These are phyloP conservation scores for Drosophila nigromelanica DNA, from an alignment of 1,140 invertebrate genomes.

Conservation along the genomic window DNA sequence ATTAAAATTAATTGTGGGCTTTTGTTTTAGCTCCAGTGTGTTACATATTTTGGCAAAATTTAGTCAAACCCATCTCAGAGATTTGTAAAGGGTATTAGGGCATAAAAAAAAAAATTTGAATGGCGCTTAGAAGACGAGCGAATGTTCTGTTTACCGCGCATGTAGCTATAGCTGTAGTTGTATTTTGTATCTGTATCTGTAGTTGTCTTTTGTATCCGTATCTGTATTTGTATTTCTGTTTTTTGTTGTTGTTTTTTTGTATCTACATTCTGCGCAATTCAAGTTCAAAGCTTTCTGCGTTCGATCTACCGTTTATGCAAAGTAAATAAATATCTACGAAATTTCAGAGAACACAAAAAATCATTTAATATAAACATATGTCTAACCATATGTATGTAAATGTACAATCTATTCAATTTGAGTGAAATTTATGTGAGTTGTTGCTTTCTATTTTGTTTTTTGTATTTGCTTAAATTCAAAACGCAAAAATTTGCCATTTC, in stretches of 20 bases:
- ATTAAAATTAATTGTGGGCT: too few relatives aligned
- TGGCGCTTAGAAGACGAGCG: slow-evolving; percentile 16
- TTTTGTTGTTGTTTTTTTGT: slow-evolving; percentile 1
- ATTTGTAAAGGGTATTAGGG: slow-evolving; percentile 4
- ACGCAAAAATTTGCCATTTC: slow-evolving; percentile 24
- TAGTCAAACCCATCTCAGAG: not conserved
- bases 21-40: not conserved
- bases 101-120: slow-evolving; percentile 34
- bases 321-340: slow-evolving; percentile 13
- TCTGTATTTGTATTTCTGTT: not conserved
- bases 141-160: slow-evolving; percentile 1
- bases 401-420: slow-evolving; percentile 14
- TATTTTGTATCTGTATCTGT: not conserved
- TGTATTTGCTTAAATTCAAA: slow-evolving; percentile 1
- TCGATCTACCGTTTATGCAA: slow-evolving; percentile 22
- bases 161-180: not conserved
- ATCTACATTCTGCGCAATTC: slow-evolving; percentile 32
- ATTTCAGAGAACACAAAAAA: not conserved
- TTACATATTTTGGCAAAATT: too few relatives aligned
- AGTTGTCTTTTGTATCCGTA: not conserved
- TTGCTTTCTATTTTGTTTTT: slow-evolving; percentile 4
- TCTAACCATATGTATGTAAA: not conserved
- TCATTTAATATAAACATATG: slow-evolving; percentile 5
- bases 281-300: slow-evolving; percentile 32
- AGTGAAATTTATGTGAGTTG: slow-evolving; percentile 14